Evolutionary conservation across 1,140 invertebrate species (phyloP), one percentile per base, ranked within the genome.

Genomic region (Drosophila baimaii): DNA sequence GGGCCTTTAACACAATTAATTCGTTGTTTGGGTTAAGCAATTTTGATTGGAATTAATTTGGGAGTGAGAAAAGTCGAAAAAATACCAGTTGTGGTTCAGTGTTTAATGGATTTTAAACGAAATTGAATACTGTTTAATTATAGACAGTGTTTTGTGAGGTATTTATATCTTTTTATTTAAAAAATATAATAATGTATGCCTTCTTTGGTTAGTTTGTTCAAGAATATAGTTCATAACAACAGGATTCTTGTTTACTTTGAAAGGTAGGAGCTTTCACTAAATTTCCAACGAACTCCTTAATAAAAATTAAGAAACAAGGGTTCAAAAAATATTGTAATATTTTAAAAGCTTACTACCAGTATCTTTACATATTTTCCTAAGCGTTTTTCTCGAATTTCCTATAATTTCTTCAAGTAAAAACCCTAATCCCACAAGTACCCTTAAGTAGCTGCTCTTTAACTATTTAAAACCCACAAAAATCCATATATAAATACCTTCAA

Each of bases 21-120:
- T 61, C n/a, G n/a, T 19, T 41, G n/a, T 19, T 41, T 31, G 25
- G 4, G 49, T 71, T 71, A 23, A 31, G 69, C 25, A 55, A 70
- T 46, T 68, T 46, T 23, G 31, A 46, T 70, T 44, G 21, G 44
- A 68, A 25, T 41, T 13, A 35, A 31, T 51, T 65, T 35, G 46
- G 8, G 15, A 35, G 23, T 27, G 58, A 19, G 27, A 10, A n/a
- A 21, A 10, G 49, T 33, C 6, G 2, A 41, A 27, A 27, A 15
- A 37, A 41, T n/a, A 31, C 12, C 6, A 25, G 25, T 29, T 31
- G 15, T 31, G 19, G 17, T 12, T 29, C 1, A 9, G 9, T 13
- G 23, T 29, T 58, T 12, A 27, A n/a, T 33, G 29, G 29, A 7
- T 35, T 51, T 59, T 27, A 44, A 25, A 13, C 13, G 23, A 35